phyloP scores from a whole-genome alignment of 2,888 invertebrate species.

The Cephus nigrinus region DNA sequence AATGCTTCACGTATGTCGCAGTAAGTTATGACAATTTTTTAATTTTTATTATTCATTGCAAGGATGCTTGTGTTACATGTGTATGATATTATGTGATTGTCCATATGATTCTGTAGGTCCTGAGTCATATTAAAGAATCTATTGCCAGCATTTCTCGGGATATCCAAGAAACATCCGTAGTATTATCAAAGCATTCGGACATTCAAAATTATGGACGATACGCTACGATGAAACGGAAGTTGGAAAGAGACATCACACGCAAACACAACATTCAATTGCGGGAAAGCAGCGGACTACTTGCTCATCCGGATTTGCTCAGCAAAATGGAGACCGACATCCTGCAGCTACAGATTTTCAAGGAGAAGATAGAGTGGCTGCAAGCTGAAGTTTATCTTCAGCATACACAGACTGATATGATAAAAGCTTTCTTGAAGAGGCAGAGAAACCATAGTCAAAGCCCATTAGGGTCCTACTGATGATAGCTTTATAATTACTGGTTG shows the following conservation, averaged over 20 bases:
- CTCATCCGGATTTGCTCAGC: constrained; percentile 26
- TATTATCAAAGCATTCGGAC: constrained; percentile 12
- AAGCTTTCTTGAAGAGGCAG: background rate
- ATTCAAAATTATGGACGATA: constrained; percentile 17
- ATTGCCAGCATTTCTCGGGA: constrained; percentile 22
- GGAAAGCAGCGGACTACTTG: constrained; percentile 26
- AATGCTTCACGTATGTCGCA: constrained; percentile 23
- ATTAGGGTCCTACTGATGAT: background rate
- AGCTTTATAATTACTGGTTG: background rate
- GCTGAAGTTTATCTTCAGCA: background rate
- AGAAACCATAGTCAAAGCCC: background rate
- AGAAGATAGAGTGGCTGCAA: background rate
- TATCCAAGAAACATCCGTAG: constrained; percentile 2
- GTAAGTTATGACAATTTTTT: constrained; percentile 17
- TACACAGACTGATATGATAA: background rate
- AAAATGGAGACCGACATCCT: constrained; percentile 31
- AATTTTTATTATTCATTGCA: background rate
- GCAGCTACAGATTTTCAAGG: constrained; percentile 21
- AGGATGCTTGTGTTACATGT: background rate
- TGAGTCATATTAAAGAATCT: constrained; percentile 35
- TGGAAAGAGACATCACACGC: constrained; percentile 23
- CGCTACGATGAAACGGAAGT: constrained; percentile 18
- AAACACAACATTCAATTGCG: constrained; percentile 22
- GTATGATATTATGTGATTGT: background rate
- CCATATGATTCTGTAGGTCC: constrained; percentile 25